phyloP scores from a whole-genome alignment of 2,797 vertebrate species.

The Salmo trutta region DNA sequence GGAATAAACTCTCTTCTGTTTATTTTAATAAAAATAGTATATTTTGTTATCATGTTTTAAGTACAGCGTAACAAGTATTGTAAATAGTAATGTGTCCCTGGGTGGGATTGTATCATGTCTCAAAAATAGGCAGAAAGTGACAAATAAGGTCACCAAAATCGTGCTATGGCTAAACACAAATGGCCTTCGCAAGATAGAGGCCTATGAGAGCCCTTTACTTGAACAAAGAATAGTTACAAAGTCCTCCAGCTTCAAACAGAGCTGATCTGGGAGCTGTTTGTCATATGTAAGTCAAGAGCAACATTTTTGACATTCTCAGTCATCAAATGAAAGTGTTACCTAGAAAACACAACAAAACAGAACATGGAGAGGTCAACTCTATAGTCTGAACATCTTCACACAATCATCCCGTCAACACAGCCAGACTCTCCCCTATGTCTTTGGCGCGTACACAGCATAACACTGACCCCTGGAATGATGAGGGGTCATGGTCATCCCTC shows the following conservation, averaged over 20 bases:
- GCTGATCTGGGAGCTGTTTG: constrained; percentile 26
- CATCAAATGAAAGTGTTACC: neutral
- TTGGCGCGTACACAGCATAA: constrained; percentile 3
- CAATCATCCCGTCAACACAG: neutral
- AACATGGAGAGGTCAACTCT: constrained; percentile 4
- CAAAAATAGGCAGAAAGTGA: too few species aligned
- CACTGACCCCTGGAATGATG: constrained; percentile 9
- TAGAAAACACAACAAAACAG: constrained; percentile 8
- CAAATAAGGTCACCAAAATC: too few species aligned
- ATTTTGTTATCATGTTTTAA: too few species aligned
- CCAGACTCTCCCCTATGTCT: neutral
- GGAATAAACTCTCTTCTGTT: too few species aligned
- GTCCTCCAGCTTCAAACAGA: neutral
- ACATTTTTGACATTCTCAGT: constrained; percentile 15
- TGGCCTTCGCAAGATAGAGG: too few species aligned
- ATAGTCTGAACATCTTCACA: neutral
- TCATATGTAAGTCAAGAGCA: constrained; percentile 20
- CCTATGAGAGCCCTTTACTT: neutral
- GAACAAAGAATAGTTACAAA: neutral
- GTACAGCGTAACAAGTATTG: too few species aligned
- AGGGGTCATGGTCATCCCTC: constrained; percentile 24
- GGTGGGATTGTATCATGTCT: too few species aligned
- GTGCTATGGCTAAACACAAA: too few species aligned
- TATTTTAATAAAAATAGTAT: too few species aligned
- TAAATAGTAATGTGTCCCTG: too few species aligned